phyloP scores from a whole-genome alignment of 2,888 invertebrate species.

The Epinotia ramella region DNA sequence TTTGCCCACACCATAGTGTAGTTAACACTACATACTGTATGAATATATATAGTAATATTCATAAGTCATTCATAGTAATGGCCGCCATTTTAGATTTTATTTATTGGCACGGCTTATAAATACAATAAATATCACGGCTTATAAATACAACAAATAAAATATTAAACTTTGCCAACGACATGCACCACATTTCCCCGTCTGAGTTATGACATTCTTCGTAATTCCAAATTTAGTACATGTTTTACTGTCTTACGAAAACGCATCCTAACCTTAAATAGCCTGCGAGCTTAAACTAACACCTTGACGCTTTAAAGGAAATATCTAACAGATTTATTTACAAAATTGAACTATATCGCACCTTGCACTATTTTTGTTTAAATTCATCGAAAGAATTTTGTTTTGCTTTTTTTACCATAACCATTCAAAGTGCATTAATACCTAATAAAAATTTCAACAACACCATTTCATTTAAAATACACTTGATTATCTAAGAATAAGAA shows the following conservation, averaged over 20 bases:
- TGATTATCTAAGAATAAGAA: no score
- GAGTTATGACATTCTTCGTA: not conserved
- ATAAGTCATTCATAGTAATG: no score
- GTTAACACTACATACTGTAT: no score
- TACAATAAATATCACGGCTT: no score
- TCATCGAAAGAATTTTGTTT: conserved; percentile 20
- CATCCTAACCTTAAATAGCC: not conserved
- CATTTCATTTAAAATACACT: no score
- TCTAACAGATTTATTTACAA: not conserved
- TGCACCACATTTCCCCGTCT: conserved; percentile 38
- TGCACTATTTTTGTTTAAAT: conserved; percentile 11
- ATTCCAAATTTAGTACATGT: not conserved
- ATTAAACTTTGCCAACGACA: not conserved
- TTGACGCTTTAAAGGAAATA: not conserved
- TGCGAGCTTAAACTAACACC: not conserved
- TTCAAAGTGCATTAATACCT: not conserved
- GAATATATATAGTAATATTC: no score
- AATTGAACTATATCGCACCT: not conserved
- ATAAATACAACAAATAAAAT: no score
- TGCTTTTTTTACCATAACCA: not conserved
- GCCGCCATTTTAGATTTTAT: no score
- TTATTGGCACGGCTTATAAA: not conserved
- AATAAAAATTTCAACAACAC: no score
- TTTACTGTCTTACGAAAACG: not conserved
- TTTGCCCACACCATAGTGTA: no score